phyloP scores from a whole-genome alignment of 2,797 vertebrate species.

The Epinephelus awoara region DNA sequence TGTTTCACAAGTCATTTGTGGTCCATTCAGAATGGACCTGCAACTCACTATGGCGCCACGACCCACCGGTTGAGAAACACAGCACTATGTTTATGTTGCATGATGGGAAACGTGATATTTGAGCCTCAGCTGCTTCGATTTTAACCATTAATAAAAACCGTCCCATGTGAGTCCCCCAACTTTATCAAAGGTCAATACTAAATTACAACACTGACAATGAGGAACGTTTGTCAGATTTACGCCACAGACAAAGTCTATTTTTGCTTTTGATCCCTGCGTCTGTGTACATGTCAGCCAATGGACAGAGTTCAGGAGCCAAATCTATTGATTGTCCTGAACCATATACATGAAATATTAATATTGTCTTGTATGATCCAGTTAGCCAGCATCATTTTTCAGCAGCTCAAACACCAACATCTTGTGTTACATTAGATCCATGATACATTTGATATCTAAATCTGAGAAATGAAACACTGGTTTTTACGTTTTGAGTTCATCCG shows the following conservation, averaged over 20 bases:
- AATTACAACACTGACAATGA: neutral
- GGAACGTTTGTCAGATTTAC: neutral
- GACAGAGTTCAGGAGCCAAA: slow-evolving; percentile 56
- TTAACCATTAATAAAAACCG: neutral
- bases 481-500: slow-evolving; percentile 1
- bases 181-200: neutral
- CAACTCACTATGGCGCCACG: too few relatives aligned
- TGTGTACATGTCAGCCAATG: slow-evolving; percentile 18
- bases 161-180: neutral
- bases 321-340: slow-evolving; percentile 71
- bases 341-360: slow-evolving; percentile 79
- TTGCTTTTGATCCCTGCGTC: neutral
- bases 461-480: neutral
- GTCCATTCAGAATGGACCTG: too few relatives aligned
- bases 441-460: slow-evolving; percentile 16
- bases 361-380: slow-evolving; percentile 52
- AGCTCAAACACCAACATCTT: neutral
- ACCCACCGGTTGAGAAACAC: too few relatives aligned
- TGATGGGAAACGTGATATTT: neutral
- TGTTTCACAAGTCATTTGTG: too few relatives aligned
- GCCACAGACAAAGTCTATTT: neutral
- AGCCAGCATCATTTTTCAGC: slow-evolving; percentile 31
- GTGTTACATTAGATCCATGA: slow-evolving; percentile 4
- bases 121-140: neutral
- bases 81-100: too few relatives aligned